Base-by-base conservation (phyloP, 1,140 invertebrate genomes). In the Batillaria attramentaria region DNA sequence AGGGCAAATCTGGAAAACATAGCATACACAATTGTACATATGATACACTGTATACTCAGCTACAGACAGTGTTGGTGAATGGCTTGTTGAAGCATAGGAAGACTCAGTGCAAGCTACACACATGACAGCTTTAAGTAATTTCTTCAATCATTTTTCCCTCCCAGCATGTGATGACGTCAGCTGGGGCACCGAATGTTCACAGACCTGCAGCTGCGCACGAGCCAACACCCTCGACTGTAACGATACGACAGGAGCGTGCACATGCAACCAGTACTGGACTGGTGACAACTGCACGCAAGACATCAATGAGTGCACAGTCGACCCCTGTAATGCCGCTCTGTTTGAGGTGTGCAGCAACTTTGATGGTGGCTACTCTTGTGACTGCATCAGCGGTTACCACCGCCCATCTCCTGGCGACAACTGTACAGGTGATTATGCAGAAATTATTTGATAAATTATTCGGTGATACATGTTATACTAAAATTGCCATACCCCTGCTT, bases 261-360 rank as follows among this genome's bases (percentile, higher is more conserved):
- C 95, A 24, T 98, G 97, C 87, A 96, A 96, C 95, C 97, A 87
- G 5, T 75, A 65, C 42, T 84, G 83, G 83, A 79, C 35, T 31
- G 83, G 83, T 3, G 50, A 60, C 18, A 94, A 95, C 78, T 99
- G 97, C 87, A 97, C 96, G 0, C 94, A 96, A 87, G 97, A 98
- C 87, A 96, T 98, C 79, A 94, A 98, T 88, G 97, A 98, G 91
- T 98, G 97, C 89, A 94, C 96, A 0, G 0, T 2, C n/a, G 46
- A 4, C 62, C 50, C 24, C 4, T 80, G 73, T 24, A 35, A 41
- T 3, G 33, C 72, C 20, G 57, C 39, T 35, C 41, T 31, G 13
- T 10, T 20, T 3, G 41, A 62, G 3, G n/a, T 13, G 31, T 81
- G 79, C 42, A 2, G 20, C 3, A 78, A 81, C 57, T 24, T 31